These are phyloP conservation scores for Notarius quadriscutis DNA, from an alignment of 2,113 vertebrate genomes.

Conservation along the genomic window DNA sequence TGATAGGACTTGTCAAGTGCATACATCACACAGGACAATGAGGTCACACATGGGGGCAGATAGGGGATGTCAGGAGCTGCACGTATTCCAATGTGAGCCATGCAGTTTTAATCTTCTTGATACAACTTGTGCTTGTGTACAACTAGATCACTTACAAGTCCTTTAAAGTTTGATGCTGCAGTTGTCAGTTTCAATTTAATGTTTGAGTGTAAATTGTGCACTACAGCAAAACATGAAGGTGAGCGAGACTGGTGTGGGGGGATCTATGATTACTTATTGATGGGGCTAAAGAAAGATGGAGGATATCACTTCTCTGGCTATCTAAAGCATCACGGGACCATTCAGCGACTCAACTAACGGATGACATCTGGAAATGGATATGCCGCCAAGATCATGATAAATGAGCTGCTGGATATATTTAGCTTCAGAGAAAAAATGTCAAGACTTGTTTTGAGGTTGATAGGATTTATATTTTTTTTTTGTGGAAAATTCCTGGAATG, in stretches of 20 bases:
- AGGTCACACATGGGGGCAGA: constrained; percentile 19
- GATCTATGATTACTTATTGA: constrained; percentile 54
- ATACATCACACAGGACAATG: constrained; percentile 52
- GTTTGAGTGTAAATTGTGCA: constrained; percentile 46
- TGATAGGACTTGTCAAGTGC: constrained; percentile 45
- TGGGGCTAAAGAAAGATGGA: constrained; percentile 34
- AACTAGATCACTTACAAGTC: constrained; percentile 42
- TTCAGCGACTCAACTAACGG: background rate
- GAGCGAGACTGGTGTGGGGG: background rate
- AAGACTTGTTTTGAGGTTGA: background rate
- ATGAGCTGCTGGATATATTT: constrained; percentile 22
- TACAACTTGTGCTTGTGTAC: constrained; percentile 37
- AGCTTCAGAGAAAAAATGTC: constrained; percentile 10
- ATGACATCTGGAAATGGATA: constrained; percentile 34
- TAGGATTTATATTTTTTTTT: background rate
- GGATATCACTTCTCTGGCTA: constrained; percentile 37
- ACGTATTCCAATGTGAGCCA: constrained; percentile 44
- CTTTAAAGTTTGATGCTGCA: constrained; percentile 50
- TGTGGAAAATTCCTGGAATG: background rate
- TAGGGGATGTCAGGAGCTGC: constrained; percentile 36
- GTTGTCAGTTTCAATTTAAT: constrained; percentile 50
- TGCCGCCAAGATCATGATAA: constrained; percentile 27
- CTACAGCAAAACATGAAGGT: constrained; percentile 39
- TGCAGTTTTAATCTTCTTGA: constrained; percentile 53
- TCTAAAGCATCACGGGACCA: constrained; percentile 21